phyloP scores from a whole-genome alignment of 2,113 vertebrate species.

The Oncorhynchus kisutch region DNA sequence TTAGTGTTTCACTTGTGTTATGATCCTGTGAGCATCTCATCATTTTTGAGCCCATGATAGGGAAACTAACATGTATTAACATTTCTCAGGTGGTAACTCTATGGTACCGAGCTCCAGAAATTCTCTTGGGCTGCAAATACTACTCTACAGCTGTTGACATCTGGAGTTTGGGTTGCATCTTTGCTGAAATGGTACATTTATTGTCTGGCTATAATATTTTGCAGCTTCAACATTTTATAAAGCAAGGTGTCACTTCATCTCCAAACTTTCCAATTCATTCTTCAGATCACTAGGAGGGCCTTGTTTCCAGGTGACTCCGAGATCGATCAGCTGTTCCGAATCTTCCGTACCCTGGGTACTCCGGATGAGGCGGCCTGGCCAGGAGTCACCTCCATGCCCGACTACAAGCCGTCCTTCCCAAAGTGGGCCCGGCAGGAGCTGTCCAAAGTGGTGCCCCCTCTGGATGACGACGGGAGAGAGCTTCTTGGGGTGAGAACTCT shows the following conservation, averaged over 20 bases:
- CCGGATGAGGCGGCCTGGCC: slow-evolving; percentile 90
- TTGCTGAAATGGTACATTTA: slow-evolving; percentile 89
- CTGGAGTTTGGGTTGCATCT: slow-evolving; percentile 96
- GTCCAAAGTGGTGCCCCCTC: slow-evolving; percentile 86
- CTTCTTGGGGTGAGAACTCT: slow-evolving; percentile 82
- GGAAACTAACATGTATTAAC: neutral
- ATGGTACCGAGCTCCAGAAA: slow-evolving; percentile 95
- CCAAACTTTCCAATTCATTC: neutral
- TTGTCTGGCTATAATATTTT: neutral
- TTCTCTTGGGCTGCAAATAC: slow-evolving; percentile 94
- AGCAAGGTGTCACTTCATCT: neutral
- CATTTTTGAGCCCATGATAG: too few species aligned
- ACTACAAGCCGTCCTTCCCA: slow-evolving; percentile 94
- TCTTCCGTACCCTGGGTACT: slow-evolving; percentile 92
- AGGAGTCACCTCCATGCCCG: slow-evolving; percentile 90
- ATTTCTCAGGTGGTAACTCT: slow-evolving; percentile 86
- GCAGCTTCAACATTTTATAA: neutral
- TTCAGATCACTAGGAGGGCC: slow-evolving; percentile 85
- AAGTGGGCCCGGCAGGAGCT: slow-evolving; percentile 92
- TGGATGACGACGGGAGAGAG: slow-evolving; percentile 89
- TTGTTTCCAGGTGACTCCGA: slow-evolving; percentile 93
- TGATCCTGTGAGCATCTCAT: too few species aligned
- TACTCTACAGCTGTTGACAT: slow-evolving; percentile 96
- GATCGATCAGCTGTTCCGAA: slow-evolving; percentile 92
- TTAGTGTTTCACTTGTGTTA: too few species aligned